These are phyloP conservation scores for Neodiprion fabricii DNA, from an alignment of 1,140 invertebrate genomes.

Conservation along the genomic window DNA sequence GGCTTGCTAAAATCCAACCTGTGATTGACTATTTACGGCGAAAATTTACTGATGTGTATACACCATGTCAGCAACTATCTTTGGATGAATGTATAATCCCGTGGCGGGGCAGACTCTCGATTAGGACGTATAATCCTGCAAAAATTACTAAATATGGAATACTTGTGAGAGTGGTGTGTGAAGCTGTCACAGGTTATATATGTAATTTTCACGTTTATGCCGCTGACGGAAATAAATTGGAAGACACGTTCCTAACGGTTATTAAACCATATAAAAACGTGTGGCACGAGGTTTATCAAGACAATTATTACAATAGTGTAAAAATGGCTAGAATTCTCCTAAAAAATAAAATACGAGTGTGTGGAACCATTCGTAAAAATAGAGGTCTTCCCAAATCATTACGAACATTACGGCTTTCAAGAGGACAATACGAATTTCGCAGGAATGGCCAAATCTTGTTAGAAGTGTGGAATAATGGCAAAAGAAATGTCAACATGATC, in stretches of 20 bases:
- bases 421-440: no score
- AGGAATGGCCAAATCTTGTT: no score
- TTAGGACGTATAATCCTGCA: constrained; percentile 27
- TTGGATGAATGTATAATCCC: constrained; percentile 35
- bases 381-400: no score
- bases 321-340: constrained; percentile 24
- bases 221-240: constrained; percentile 27
- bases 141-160: constrained; percentile 33
- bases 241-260: constrained; percentile 27
- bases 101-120: constrained; percentile 30
- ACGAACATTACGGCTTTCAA: no score
- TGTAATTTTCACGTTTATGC: constrained; percentile 32
- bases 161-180: constrained; percentile 30
- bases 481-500: no score
- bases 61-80: constrained; percentile 28
- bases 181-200: constrained; percentile 34
- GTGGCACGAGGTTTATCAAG: constrained; percentile 34
- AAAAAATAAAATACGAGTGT: no score
- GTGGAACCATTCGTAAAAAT: no score
- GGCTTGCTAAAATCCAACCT: constrained; percentile 24
- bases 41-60: constrained; percentile 31
- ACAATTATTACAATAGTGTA: constrained; percentile 38
- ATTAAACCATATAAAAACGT: constrained; percentile 29
- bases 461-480: no score
- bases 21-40: constrained; percentile 27